phyloP scores from a whole-genome alignment of 2,113 vertebrate species.

The Crotalus horridus region DNA sequence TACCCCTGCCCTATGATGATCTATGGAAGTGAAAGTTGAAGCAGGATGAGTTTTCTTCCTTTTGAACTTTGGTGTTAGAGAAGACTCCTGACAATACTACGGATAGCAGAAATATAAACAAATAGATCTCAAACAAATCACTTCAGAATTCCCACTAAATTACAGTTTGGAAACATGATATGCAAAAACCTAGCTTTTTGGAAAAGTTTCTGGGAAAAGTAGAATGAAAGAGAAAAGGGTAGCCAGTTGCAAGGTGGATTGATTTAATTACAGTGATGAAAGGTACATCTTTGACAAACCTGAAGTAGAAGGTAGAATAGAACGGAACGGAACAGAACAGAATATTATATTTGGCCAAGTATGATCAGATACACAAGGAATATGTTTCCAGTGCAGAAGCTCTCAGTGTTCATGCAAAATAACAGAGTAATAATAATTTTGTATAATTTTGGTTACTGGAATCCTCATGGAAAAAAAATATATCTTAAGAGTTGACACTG shows the following conservation, averaged over 20 bases:
- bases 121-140: background rate
- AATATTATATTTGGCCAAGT: background rate
- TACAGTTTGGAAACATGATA: background rate
- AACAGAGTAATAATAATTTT: background rate
- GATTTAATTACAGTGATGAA: background rate
- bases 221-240: background rate
- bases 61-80: background rate
- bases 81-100: background rate
- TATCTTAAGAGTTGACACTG: background rate
- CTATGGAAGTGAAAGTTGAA: background rate
- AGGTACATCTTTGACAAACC: background rate
- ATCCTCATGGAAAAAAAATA: background rate
- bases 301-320: background rate
- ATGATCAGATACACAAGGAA: background rate
- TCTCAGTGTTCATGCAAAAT: background rate
- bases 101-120: background rate
- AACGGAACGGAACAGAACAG: background rate
- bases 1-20: background rate
- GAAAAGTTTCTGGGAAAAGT: background rate
- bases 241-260: background rate
- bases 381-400: background rate
- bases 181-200: background rate
- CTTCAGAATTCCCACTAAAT: background rate
- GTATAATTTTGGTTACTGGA: background rate
- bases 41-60: background rate